A percentile compares a stretch with the other conserved stretches of the same genome.
phyloP scores from a whole-genome alignment of 2,113 vertebrate genomes.

The Pachycephala philippinensis region DNA sequence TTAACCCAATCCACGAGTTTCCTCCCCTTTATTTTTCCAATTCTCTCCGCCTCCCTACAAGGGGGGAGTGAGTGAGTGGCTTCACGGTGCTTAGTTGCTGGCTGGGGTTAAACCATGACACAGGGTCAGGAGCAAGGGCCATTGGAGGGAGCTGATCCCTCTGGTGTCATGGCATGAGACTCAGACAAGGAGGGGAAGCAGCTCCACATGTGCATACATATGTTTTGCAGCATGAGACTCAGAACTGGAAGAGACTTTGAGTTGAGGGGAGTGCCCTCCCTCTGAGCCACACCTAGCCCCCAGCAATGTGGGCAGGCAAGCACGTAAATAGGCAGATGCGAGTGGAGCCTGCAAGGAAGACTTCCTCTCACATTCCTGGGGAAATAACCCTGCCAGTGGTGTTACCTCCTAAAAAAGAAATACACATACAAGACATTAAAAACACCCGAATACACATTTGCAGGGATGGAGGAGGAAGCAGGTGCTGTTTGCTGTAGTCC shows the following conservation, averaged over 20 bases:
- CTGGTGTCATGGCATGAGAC: background rate
- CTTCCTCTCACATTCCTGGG: background rate
- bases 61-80: rapidly evolving
- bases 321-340: rapidly evolving
- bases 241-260: background rate
- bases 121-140: background rate
- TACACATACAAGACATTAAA: background rate
- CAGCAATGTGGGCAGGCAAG: background rate
- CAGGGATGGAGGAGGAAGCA: background rate
- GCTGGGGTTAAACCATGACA: background rate
- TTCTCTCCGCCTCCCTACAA: background rate
- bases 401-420: background rate
- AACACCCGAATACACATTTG: background rate
- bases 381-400: background rate
- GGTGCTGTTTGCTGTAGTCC: background rate
- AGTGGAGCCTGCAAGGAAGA: background rate
- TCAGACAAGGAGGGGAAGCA: background rate
- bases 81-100: background rate
- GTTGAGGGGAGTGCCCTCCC: rapidly evolving
- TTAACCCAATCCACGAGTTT: background rate
- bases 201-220: rapidly evolving
- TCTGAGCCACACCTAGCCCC: background rate
- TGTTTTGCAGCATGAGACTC: background rate
- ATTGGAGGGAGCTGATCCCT: background rate
- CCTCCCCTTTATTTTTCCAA: background rate